Evolutionary conservation across 2,797 vertebrate species (phyloP), one percentile per base, ranked within the genome.

Genomic region (Lepus oiostolus): DNA sequence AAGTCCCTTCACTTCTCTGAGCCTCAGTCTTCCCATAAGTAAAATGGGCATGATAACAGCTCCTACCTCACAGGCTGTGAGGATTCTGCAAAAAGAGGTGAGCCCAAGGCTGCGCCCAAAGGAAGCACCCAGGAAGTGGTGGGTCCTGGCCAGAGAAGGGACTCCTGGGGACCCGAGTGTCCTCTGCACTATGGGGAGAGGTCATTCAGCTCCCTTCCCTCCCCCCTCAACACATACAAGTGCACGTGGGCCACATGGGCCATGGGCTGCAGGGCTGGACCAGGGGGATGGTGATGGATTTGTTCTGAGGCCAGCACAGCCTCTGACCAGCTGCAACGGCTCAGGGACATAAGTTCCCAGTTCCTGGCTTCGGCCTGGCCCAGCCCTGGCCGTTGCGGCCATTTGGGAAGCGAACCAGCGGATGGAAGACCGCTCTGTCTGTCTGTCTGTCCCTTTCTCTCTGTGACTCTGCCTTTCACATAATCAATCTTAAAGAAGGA

Each of bases 161-260:
- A 26, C 14, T 58, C 7, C 2, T 28, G 0, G 16, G 1, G 32
- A 28, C 11, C 70, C 4, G 54, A 60, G 32, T 3, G 62, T 8
- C 0, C 0, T 19, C 10, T 42, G 68, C 13, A 13, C 24, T 17
- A 0, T 11, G 42, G 3, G 84, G 28, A 47, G 32, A 38, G 26
- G 62, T n/a, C 4, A 11, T 1, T 30, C 35, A 32, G 26, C n/a
- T 28, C n/a, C 22, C 28, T 42, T 42, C 42, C 8, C 42, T 9
- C 42, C 42, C 7, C 42, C 42, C 42, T 42, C 42, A 42, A 42
- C 7, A 17, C 0, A 8, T 30, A 74, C 50, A 4, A 0, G 7
- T 8, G 4, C 32, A 71, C 54, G 9, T 1, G 2, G 38, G 50
- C 35, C 35, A 35, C 35, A 35, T 35, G 35, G 35, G 35, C 54